Base-by-base conservation (phyloP, 2,113 vertebrate species). In the Xyrauchen texanus region DNA sequence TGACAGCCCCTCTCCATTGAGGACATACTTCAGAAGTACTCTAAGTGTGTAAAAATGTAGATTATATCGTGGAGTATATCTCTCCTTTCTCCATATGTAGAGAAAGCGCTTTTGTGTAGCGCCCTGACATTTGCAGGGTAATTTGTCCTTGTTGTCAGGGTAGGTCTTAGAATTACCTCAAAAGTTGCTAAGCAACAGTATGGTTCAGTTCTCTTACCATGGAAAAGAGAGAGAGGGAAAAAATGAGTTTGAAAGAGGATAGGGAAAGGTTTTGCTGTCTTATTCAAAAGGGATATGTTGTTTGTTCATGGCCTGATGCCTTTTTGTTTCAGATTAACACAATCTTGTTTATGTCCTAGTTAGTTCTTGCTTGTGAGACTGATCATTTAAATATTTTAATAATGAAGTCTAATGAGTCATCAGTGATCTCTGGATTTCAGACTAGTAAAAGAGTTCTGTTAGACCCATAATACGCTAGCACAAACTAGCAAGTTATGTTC, bases 181-280 rank as follows among this genome's bases (percentile, higher is more conserved):
- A 84, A 85, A 84, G 83, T 86, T 88, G 87, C 87, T 85, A 77
- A 86, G 87, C 85, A 86, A 86, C 86, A 77, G 75, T 68, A 64
- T 79, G 72, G 76, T 78, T 82, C 68, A 76, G 70, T 82, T 85
- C 79, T 79, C 76, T 74, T 53, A 15, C 76, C 58, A 62, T 80
- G 73, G 66, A 12, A 64, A 74, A 71, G 9, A 2, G 6, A 4
- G 16, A 12, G 6, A 49, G 42, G 44, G 34, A 5, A 8, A 42
- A 2, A 12, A 45, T 7, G 68, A 74, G 73, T 82, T 61, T 79
- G 47, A 79, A 79, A 79, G 76, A 13, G 70, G 61, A 66, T 61
- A 9, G 45, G 9, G n/a, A 77, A 49, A 79, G 62, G 61, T 62
- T 74, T 21, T 71, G 78, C 53, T 76, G 52, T 78, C 70, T 60